A percentile compares a stretch with the other conserved stretches of the same genome.
phyloP scores from a whole-genome alignment of 1,140 invertebrate genomes.

The Wasmannia auropunctata region DNA sequence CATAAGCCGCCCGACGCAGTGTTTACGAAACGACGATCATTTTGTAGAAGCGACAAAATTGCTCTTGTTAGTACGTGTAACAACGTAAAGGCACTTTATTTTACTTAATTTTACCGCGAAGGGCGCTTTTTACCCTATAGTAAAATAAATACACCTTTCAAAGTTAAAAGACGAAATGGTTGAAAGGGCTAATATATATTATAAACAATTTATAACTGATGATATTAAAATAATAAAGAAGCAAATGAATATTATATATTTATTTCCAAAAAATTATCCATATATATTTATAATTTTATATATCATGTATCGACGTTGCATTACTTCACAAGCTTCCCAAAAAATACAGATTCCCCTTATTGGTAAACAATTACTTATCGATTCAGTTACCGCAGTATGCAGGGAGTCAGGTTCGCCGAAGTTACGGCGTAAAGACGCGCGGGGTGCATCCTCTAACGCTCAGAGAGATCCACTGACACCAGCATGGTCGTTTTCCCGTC shows the following conservation, averaged over 20 bases:
- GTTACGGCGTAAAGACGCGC: background rate
- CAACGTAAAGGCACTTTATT: background rate
- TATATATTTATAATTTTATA: background rate
- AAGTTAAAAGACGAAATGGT: background rate
- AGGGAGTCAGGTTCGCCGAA: background rate
- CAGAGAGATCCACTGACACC: background rate
- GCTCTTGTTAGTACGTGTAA: constrained; percentile 5
- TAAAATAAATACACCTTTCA: background rate
- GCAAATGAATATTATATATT: background rate
- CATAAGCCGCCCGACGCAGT: constrained; percentile 1
- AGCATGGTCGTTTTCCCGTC: constrained; percentile 56
- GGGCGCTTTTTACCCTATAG: background rate
- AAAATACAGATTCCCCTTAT: background rate
- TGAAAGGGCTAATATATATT: no score
- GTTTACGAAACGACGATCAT: constrained; percentile 50
- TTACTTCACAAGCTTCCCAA: background rate
- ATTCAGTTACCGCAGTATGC: background rate
- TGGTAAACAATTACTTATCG: background rate
- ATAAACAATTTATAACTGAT: background rate
- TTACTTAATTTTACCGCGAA: background rate
- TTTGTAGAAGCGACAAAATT: constrained; percentile 13
- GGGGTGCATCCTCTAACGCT: background rate
- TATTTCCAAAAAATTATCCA: background rate
- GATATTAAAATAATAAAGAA: background rate
- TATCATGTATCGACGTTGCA: background rate